These are phyloP conservation scores for Coecobrya sp. DNA, from an alignment of 2,888 invertebrate genomes.

Conservation along the genomic window DNA sequence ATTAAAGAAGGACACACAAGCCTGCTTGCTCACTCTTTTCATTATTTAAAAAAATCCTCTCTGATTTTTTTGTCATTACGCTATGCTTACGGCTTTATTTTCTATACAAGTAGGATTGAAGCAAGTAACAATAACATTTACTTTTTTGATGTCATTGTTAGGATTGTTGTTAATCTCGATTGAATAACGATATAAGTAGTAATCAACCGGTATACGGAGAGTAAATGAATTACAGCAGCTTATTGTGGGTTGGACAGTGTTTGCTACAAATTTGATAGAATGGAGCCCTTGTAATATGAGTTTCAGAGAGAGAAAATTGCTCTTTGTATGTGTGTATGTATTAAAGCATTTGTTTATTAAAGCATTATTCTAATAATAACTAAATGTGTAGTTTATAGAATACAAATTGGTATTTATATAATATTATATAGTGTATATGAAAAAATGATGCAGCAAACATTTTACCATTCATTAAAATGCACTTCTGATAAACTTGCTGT, in stretches of 20 bases:
- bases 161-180: slow-evolving; percentile 72
- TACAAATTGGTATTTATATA: background rate
- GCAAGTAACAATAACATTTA: slow-evolving; percentile 64
- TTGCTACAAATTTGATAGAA: background rate
- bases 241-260: background rate
- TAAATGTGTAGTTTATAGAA: background rate
- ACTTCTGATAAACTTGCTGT: background rate
- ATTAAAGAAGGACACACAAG: slow-evolving; percentile 72
- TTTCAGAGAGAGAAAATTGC: background rate
- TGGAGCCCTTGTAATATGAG: slow-evolving; percentile 10
- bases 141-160: slow-evolving; percentile 13
- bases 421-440: background rate
- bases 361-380: slow-evolving; percentile 24
- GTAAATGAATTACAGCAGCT: slow-evolving; percentile 17
- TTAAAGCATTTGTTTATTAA: slow-evolving; percentile 26
- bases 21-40: slow-evolving; percentile 53
- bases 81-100: slow-evolving; percentile 5
- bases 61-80: slow-evolving; percentile 49
- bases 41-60: slow-evolving; percentile 57
- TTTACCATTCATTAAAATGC: slow-evolving; percentile 56
- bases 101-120: background rate
- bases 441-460: slow-evolving; percentile 24
- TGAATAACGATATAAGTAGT: slow-evolving; percentile 78
- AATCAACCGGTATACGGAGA: slow-evolving; percentile 36
- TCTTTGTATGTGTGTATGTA: background rate